A percentile compares a stretch with the other conserved stretches of the same genome.
phyloP scores from a whole-genome alignment of 2,797 vertebrate genomes.

The Crenuchus spilurus region DNA sequence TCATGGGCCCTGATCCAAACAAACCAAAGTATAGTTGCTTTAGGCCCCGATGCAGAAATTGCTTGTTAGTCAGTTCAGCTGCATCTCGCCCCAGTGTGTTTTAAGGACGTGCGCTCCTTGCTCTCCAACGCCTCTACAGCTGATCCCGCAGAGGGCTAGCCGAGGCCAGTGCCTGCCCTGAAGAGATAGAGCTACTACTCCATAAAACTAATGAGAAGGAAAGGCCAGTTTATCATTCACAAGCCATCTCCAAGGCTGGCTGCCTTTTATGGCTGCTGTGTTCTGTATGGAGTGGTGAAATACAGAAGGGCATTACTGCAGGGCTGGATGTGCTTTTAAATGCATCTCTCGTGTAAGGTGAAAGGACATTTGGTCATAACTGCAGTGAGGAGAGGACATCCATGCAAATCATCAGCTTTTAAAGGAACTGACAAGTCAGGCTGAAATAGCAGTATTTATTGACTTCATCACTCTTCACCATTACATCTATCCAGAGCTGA shows the following conservation, averaged over 20 bases:
- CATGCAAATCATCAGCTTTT: background rate
- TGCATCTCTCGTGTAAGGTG: constrained; percentile 22
- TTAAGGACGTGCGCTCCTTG: constrained; percentile 7
- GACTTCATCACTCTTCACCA: background rate
- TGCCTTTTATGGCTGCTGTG: constrained; percentile 36
- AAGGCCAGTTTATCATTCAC: constrained; percentile 54
- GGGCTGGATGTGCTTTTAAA: constrained; percentile 40
- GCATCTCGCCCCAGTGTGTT: background rate
- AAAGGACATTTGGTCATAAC: constrained; percentile 7
- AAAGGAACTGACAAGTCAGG: background rate
- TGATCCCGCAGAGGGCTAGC: constrained; percentile 5
- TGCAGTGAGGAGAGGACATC: constrained; percentile 2
- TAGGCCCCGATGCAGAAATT: background rate
- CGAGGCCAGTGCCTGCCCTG: constrained; percentile 36
- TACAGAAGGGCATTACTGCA: constrained; percentile 29
- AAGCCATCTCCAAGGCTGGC: constrained; percentile 40
- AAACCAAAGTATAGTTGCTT: background rate
- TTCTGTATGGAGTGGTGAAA: constrained; percentile 12
- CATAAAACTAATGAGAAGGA: constrained; percentile 55
- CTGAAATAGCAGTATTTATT: background rate
- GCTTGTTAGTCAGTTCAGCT: background rate
- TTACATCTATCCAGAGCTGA: background rate
- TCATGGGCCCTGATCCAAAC: background rate
- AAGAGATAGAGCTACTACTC: constrained; percentile 38
- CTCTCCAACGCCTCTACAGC: background rate